Evolutionary conservation across 2,888 invertebrate species (phyloP).

Genomic region (Tolmerus cingulatus): DNA sequence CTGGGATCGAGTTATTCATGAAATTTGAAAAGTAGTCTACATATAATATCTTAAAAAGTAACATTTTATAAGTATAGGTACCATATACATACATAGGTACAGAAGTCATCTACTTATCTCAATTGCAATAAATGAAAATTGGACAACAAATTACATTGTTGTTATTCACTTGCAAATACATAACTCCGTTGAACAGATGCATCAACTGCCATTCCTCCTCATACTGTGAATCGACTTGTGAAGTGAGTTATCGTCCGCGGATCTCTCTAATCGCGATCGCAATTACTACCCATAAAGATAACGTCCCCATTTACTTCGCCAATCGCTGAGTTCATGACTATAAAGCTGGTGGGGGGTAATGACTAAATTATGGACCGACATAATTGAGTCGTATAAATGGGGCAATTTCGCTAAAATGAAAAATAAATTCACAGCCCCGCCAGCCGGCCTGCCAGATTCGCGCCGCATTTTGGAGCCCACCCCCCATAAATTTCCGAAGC

Average conservation of each 20-base stretch:
- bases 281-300: constrained; percentile 9
- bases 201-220: neutral
- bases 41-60: too few species aligned
- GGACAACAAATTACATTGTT: neutral
- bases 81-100: too few species aligned
- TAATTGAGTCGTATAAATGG: constrained; percentile 35
- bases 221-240: neutral
- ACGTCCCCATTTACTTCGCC: neutral
- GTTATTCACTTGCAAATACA: neutral
- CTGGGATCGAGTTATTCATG: too few species aligned
- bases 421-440: neutral
- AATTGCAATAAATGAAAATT: neutral
- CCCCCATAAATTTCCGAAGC: neutral
- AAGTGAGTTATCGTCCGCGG: neutral
- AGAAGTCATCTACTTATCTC: neutral
- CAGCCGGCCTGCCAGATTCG: neutral
- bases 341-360: constrained; percentile 5
- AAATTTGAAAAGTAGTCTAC: too few species aligned
- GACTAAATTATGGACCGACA: constrained; percentile 30
- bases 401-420: constrained; percentile 18
- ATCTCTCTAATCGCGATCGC: neutral
- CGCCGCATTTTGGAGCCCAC: neutral
- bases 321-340: neutral
- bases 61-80: too few species aligned
- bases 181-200: neutral